Conservation (phyloP, 2,888 invertebrate genomes). For the Penaeus monodon region DNA sequence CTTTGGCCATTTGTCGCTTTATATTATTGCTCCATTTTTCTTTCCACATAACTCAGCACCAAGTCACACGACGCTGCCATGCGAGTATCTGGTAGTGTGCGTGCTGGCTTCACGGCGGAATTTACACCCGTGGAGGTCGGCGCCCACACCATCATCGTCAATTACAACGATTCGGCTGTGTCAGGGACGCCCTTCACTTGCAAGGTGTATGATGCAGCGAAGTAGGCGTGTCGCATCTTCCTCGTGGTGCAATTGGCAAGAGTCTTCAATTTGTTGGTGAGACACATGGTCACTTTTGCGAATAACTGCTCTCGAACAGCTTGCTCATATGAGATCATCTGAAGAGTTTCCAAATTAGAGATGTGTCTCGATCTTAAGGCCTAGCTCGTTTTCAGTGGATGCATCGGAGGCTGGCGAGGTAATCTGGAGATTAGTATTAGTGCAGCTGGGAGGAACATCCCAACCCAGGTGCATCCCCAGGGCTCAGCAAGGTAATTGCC, state of each 20-base stretch:
- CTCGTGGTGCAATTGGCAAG: conserved; percentile 86
- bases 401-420: conserved; percentile 97
- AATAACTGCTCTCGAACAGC: not conserved
- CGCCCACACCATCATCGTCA: conserved; percentile 89
- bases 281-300: conserved; percentile 43
- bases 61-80: conserved; percentile 87
- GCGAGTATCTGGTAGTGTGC: conserved; percentile 88
- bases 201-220: conserved; percentile 92
- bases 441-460: conserved; percentile 91
- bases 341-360: too few species aligned
- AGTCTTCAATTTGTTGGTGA: conserved; percentile 88
- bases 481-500: conserved; percentile 77
- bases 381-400: conserved; percentile 77
- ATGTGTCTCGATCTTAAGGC: not conserved
- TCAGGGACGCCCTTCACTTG: conserved; percentile 82
- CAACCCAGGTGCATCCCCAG: conserved; percentile 94
- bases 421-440: conserved; percentile 97
- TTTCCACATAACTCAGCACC: conserved; percentile 67
- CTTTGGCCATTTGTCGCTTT: too few species aligned
- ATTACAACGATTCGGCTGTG: conserved; percentile 90
- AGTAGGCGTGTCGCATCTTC: conserved; percentile 85
- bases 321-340: not conserved
- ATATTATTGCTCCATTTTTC: conserved; percentile 26
- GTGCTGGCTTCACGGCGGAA: conserved; percentile 88
- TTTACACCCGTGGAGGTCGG: conserved; percentile 95